These are phyloP conservation scores for Solen grandis DNA, from an alignment of 1,140 invertebrate genomes.

Conservation along the genomic window DNA sequence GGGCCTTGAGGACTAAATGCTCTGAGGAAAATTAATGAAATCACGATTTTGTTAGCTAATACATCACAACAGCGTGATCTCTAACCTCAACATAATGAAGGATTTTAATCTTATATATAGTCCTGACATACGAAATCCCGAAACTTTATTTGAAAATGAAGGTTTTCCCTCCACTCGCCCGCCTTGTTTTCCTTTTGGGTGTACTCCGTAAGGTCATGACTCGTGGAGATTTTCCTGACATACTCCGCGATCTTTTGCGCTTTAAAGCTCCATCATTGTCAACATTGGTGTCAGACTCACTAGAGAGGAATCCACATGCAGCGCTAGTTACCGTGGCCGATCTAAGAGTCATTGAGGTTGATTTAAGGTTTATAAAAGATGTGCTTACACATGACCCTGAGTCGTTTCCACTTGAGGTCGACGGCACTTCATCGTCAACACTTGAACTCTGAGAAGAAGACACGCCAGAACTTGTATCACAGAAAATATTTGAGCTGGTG, in stretches of 20 bases:
- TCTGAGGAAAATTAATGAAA: too few species aligned
- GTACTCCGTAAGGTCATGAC: conserved; percentile 64
- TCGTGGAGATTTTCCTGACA: conserved; percentile 59
- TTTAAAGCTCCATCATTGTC: conserved; percentile 31
- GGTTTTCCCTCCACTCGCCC: conserved; percentile 43
- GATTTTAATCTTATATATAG: too few species aligned
- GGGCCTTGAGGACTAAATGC: too few species aligned
- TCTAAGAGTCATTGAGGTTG: conserved; percentile 54
- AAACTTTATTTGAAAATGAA: conserved; percentile 44
- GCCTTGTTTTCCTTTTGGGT: conserved; percentile 57
- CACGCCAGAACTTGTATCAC: conserved; percentile 55
- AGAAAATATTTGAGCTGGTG: conserved; percentile 46
- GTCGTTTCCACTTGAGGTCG: conserved; percentile 26
- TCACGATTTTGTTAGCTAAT: too few species aligned
- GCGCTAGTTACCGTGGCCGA: conserved; percentile 29
- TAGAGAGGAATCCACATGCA: conserved; percentile 38
- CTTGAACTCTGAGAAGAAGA: conserved; percentile 54
- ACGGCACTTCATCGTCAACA: conserved; percentile 8
- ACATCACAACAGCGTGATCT: too few species aligned
- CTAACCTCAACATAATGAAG: too few species aligned
- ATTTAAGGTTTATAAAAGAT: conserved; percentile 45
- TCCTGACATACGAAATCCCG: too few species aligned
- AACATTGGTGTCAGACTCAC: conserved; percentile 53
- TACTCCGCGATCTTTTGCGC: conserved; percentile 39
- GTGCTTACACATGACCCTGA: conserved; percentile 28